These are phyloP conservation scores for Stenodera caucasica DNA, from an alignment of 2,888 invertebrate genomes.

Conservation along the genomic window DNA sequence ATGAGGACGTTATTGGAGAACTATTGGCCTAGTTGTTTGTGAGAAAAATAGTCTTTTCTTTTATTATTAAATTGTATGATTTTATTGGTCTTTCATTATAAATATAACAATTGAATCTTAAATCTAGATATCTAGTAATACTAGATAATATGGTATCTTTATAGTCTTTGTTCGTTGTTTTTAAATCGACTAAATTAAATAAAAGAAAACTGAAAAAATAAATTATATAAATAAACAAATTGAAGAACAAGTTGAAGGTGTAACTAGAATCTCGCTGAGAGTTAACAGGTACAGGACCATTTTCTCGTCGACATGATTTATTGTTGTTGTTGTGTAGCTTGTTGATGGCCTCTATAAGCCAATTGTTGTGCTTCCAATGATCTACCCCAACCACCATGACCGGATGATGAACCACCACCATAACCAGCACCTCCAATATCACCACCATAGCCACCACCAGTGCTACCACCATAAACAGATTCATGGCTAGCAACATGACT, in stretches of 20 bases:
- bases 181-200: conserved; percentile 18
- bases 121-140: conserved; percentile 38
- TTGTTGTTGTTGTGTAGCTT: conserved; percentile 54
- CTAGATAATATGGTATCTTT: conserved; percentile 45
- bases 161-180: conserved; percentile 47
- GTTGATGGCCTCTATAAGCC: conserved; percentile 74
- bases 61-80: neutral
- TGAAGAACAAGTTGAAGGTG: conserved; percentile 28
- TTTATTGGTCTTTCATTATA: conserved; percentile 44
- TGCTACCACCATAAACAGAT: conserved; percentile 56
- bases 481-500: conserved; percentile 73
- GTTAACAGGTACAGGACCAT: conserved; percentile 53
- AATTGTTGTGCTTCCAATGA: conserved; percentile 74
- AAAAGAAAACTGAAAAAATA: conserved; percentile 22
- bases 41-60: neutral
- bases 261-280: conserved; percentile 39
- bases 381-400: conserved; percentile 74
- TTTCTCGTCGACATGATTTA: conserved; percentile 36
- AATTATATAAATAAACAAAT: conserved; percentile 44
- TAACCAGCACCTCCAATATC: conserved; percentile 60
- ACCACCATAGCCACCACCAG: conserved; percentile 59
- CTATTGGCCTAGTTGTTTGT: neutral
- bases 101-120: conserved; percentile 48
- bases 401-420: conserved; percentile 57
- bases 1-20: neutral